phyloP scores from a whole-genome alignment of 2,888 invertebrate genomes.

The Aethes cnicana region DNA sequence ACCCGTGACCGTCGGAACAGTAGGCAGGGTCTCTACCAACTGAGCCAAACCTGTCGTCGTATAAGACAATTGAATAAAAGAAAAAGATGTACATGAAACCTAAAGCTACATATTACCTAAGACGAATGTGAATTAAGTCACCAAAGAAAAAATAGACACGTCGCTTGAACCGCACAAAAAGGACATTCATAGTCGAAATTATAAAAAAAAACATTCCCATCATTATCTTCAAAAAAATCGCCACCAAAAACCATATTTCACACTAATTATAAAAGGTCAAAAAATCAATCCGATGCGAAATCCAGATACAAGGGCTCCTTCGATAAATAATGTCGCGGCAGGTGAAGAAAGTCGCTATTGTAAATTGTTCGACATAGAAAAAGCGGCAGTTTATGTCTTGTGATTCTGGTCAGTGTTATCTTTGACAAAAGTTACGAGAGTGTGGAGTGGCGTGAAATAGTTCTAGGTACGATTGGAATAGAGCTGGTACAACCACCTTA shows the following conservation, averaged over 20 bases:
- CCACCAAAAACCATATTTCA: slow-evolving; percentile 65
- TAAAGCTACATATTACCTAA: no score
- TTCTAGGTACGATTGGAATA: slow-evolving; percentile 42
- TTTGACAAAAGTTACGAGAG: slow-evolving; percentile 70
- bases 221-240: slow-evolving; percentile 35
- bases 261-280: slow-evolving; percentile 73
- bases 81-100: no score
- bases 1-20: no score
- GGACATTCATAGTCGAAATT: no score
- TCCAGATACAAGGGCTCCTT: slow-evolving; percentile 40
- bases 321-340: slow-evolving; percentile 72
- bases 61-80: no score
- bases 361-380: slow-evolving; percentile 58
- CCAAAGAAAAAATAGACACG: no score
- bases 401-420: slow-evolving; percentile 77
- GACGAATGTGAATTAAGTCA: no score
- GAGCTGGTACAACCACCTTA: slow-evolving; percentile 47
- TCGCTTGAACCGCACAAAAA: no score
- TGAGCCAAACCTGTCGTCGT: no score
- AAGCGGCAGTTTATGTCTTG: slow-evolving; percentile 71
- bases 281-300: slow-evolving; percentile 58
- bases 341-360: slow-evolving; percentile 70
- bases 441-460: slow-evolving; percentile 75
- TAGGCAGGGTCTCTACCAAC: no score
- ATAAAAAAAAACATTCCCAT: slow-evolving; percentile 1